phyloP scores from a whole-genome alignment of 2,797 vertebrate genomes.

The Vespertilio murinus region DNA sequence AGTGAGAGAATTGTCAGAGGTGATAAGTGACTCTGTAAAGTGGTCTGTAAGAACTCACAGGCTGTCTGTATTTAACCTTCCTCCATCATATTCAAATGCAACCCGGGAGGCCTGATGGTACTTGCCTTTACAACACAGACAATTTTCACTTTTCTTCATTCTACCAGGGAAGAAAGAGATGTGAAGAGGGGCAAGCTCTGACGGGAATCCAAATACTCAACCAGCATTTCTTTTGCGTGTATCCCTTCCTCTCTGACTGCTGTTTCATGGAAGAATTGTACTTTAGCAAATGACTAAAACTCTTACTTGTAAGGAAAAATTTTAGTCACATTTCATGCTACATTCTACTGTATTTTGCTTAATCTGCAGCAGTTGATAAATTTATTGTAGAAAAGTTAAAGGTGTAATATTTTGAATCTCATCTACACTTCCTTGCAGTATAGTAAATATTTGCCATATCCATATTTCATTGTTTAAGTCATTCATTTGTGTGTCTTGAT shows the following conservation, averaged over 20 bases:
- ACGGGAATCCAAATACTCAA: neutral
- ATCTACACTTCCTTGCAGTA: neutral
- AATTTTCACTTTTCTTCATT: neutral
- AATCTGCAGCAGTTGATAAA: neutral
- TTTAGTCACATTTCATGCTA: neutral
- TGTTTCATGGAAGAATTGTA: neutral
- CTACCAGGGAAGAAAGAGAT: neutral
- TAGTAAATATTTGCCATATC: neutral
- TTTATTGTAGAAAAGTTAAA: neutral
- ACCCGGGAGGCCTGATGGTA: neutral
- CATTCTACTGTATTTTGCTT: neutral
- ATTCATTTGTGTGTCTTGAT: neutral
- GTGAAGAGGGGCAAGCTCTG: neutral
- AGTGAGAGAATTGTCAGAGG: neutral
- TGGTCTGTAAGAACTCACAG: neutral
- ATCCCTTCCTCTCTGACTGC: neutral
- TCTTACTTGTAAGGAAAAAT: neutral
- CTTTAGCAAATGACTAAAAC: neutral
- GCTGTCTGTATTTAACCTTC: neutral
- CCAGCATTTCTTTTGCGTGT: neutral
- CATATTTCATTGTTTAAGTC: neutral
- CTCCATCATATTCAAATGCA: neutral
- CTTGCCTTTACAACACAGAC: neutral
- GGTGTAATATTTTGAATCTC: neutral
- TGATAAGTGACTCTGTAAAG: neutral